Evolutionary conservation across 2,888 invertebrate species (phyloP).

Genomic region (Conistra vaccinii): DNA sequence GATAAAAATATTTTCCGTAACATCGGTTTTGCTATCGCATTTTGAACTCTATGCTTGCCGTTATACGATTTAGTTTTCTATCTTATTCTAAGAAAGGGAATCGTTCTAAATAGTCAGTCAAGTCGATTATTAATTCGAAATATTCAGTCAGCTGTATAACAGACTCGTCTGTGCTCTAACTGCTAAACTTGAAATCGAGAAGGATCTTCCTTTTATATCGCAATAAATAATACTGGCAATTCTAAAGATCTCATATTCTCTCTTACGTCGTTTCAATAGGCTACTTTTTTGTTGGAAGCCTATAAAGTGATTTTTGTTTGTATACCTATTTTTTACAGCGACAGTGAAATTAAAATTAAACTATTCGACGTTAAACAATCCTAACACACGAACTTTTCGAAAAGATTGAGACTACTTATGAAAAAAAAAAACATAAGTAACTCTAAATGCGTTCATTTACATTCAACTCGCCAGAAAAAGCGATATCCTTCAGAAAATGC

Average conservation of each 20-base stretch:
- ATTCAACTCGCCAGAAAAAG: slow-evolving; percentile 46
- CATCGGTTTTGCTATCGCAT: slow-evolving; percentile 10
- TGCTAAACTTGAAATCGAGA: slow-evolving; percentile 37
- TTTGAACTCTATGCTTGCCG: slow-evolving; percentile 43
- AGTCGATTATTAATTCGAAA: slow-evolving; percentile 57
- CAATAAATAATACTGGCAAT: slow-evolving; percentile 19
- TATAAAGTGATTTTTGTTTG: neutral
- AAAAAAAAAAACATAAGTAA: slow-evolving; percentile 23
- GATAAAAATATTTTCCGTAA: slow-evolving; percentile 64
- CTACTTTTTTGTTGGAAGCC: slow-evolving; percentile 10
- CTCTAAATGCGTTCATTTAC: slow-evolving; percentile 43
- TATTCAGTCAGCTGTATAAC: slow-evolving; percentile 62
- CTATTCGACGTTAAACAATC: neutral
- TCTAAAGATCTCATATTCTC: slow-evolving; percentile 21
- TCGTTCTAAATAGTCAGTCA: slow-evolving; percentile 55
- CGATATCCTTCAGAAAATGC: slow-evolving; percentile 15
- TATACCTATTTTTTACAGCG: neutral
- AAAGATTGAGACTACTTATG: neutral
- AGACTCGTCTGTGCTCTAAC: slow-evolving; percentile 28
- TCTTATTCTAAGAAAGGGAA: slow-evolving; percentile 11
- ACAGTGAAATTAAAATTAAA: neutral
- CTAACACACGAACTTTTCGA: neutral
- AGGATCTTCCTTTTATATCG: slow-evolving; percentile 43
- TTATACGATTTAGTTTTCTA: slow-evolving; percentile 29
- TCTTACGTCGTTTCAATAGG: neutral